Evolutionary conservation across 2,888 invertebrate species (phyloP).

Genomic region (Mongoloraphidia duomilia): DNA sequence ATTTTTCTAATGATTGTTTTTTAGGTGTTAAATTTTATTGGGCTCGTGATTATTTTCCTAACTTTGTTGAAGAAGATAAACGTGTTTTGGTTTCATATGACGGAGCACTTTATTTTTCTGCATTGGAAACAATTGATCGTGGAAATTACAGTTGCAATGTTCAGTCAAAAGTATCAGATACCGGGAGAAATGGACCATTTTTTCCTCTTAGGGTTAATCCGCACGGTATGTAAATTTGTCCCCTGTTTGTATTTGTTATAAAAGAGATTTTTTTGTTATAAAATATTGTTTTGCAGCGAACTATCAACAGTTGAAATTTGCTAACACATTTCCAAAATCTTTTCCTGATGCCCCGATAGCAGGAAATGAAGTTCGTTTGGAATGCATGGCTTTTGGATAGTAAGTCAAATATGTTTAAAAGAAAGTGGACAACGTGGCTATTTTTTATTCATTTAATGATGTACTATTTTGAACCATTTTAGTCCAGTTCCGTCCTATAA

Average conservation of each 20-base stretch:
- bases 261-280: background rate
- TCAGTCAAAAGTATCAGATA: slow-evolving; percentile 72
- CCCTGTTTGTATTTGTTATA: slow-evolving; percentile 5
- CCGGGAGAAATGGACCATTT: slow-evolving; percentile 80
- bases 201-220: slow-evolving; percentile 70
- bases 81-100: slow-evolving; percentile 88
- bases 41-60: slow-evolving; percentile 79
- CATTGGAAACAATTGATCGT: slow-evolving; percentile 77
- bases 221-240: slow-evolving; percentile 42
- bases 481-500: slow-evolving; percentile 84
- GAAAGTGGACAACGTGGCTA: slow-evolving; percentile 2
- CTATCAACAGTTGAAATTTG: slow-evolving; percentile 81
- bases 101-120: slow-evolving; percentile 89
- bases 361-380: slow-evolving; percentile 78
- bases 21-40: slow-evolving; percentile 73
- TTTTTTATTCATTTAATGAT: background rate
- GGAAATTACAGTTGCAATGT: slow-evolving; percentile 88
- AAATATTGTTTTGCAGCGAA: slow-evolving; percentile 40
- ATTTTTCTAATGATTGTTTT: slow-evolving; percentile 9
- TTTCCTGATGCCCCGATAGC: slow-evolving; percentile 88
- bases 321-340: slow-evolving; percentile 89
- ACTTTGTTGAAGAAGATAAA: slow-evolving; percentile 85
- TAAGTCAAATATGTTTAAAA: slow-evolving; percentile 29
- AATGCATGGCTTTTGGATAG: slow-evolving; percentile 94
- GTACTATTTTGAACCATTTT: slow-evolving; percentile 15